Evolutionary conservation across 2,888 invertebrate species (phyloP), one percentile per base, ranked within the genome.

Genomic region (Apamea anceps): DNA sequence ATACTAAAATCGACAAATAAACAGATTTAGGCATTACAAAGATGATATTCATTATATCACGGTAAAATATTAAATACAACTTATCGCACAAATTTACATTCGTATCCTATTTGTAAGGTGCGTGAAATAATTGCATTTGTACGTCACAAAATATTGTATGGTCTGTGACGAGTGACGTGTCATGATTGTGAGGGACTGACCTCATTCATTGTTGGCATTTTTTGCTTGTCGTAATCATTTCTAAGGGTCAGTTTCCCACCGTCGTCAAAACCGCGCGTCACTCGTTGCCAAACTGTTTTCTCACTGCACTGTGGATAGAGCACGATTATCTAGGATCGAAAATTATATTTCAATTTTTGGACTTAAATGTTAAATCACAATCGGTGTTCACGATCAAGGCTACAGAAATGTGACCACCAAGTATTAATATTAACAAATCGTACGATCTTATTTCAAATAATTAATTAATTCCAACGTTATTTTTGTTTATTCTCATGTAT

Each of bases 241-340:
- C 32, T 67, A 67, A 48, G 37, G 72, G 75, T 73, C 71, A 72
- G 72, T 76, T 48, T 68, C 45, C 28, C 32, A 54, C n/a, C 57
- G 21, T 63, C 70, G 54, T 60, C 54, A 66, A 42, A 32, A 12
- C 32, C 25, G 60, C 60, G 60, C 77, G 84, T 83, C 89, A 90
- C 90, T 93, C 87, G 88, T 91, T 90, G 81, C 75, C 85, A 77
- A 84, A 85, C 86, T 84, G 86, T 84, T 89, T 89, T 90, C 89
- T 90, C 87, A 92, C 88, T 91, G 93, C 95, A 95, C 95, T 95
- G 95, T 95, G 94, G 92, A 95, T 95, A 94, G 82, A 92, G 95
- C 95, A 95, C 93, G 89, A 87, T 86, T 84, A 87, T 86, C 72
- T 90, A 90, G 81, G 67, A 88, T 85, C 81, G 62, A 85, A 87